Base-by-base conservation (phyloP, 2,113 vertebrate species). In the Pollachius pollachius region DNA sequence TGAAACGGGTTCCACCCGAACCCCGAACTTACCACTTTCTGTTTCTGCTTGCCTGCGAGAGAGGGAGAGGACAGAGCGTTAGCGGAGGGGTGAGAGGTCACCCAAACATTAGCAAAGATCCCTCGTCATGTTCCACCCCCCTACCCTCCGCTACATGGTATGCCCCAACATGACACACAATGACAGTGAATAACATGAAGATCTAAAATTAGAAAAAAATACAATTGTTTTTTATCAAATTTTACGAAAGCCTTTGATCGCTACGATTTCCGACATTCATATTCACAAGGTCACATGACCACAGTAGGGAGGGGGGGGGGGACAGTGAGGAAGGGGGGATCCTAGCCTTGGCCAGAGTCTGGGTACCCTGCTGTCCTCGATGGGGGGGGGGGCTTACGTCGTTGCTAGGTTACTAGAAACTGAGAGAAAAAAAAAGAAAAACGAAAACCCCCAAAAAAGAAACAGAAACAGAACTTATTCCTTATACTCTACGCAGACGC, bases 41-140 rank as follows among this genome's bases (percentile, higher is more conserved):
- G 97, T 91, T 99, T 99, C 95, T 98, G 97, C 90, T 99, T 99
- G 86, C 96, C 97, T 99, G 92, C 84, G 93, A 91, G 90, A 92
- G 89, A 85, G 95, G 93, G 85, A 87, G 85, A 86, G 83, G 89
- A 86, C 75, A 88, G 77, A 85, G 76, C 62, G 80, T 92, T 85
- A 92, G 84, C 80, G 67, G 19, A 54, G 63, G 7, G 19, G 63
- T 18, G 30, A 64, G 41, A 69, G 52, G 25, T 60, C 19, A 73
- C 60, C 52, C 68, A 56, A 2, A 80, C 65, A 76, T 18, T 57
- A 57, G 65, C 21, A 27, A 66, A 67, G 73, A 82, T 68, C 71
- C 57, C 41, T 74, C 61, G 16, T n/a, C 30, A 37, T 37, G 62
- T 5, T n/a, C 17, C 15, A 15, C n/a, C 4, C 54, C 54, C 15